phyloP scores from a whole-genome alignment of 2,888 invertebrate species.

The Xestia xanthographa region DNA sequence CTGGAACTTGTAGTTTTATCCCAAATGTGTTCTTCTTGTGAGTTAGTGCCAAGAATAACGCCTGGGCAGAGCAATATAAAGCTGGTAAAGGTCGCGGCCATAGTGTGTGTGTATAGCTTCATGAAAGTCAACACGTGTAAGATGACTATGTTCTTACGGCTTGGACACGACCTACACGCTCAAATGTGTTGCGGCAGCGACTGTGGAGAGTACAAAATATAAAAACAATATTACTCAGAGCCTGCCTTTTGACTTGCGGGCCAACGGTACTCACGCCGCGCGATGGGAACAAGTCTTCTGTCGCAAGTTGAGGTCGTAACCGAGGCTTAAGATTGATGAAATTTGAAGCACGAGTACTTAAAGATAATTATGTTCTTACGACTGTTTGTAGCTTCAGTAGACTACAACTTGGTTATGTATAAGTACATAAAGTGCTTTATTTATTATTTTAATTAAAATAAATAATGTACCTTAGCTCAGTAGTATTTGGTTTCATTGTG shows the following conservation, averaged over 20 bases:
- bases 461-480: neutral
- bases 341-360: neutral
- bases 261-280: neutral
- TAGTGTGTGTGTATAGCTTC: neutral
- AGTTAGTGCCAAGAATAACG: neutral
- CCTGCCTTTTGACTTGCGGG: neutral
- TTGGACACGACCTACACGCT: neutral
- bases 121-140: neutral
- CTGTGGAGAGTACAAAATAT: neutral
- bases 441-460: conserved; percentile 3
- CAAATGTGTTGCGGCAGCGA: neutral
- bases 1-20: neutral
- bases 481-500: conserved; percentile 3
- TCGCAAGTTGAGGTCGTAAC: conserved; percentile 1
- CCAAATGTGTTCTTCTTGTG: neutral
- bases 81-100: neutral
- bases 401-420: neutral
- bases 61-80: neutral
- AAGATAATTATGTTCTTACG: neutral
- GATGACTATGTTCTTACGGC: neutral
- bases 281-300: neutral
- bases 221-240: neutral
- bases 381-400: neutral
- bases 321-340: neutral
- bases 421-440: too few relatives aligned